Conservation (phyloP, 37 sponge, comb jelly and placozoan species). For the Bolinopsis microptera region DNA sequence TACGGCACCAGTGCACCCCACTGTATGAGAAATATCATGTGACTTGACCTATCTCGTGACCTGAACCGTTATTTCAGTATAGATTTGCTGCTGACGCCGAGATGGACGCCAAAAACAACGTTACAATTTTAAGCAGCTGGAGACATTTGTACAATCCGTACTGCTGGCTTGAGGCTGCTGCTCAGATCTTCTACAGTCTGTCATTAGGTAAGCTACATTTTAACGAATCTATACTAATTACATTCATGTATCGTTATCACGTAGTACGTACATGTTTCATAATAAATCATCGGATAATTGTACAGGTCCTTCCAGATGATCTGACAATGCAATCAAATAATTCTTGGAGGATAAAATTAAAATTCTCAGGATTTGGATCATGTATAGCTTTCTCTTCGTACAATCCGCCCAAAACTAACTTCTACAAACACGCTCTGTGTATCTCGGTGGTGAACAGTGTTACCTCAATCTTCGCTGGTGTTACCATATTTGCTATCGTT, state of each 20-base stretch:
- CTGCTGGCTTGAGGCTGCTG: slow-evolving; percentile 95
- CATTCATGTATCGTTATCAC: not conserved
- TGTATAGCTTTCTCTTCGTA: slow-evolving; percentile 88
- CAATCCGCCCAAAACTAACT: slow-evolving; percentile 74
- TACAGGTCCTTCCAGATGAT: no score
- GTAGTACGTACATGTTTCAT: not conserved
- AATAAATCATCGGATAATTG: no score
- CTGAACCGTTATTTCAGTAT: not conserved
- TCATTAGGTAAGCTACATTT: slow-evolving; percentile 76
- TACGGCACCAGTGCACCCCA: no score
- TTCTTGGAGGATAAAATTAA: no score
- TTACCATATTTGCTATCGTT: slow-evolving; percentile 86
- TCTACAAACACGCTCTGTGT: slow-evolving; percentile 75
- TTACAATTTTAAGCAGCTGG: no score
- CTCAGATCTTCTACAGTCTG: slow-evolving; percentile 95
- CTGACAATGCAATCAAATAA: no score
- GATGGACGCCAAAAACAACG: not conserved
- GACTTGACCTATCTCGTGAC: no score
- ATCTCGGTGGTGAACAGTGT: slow-evolving; percentile 83
- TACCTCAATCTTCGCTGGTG: slow-evolving; percentile 84
- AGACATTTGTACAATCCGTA: slow-evolving; percentile 66
- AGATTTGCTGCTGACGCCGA: not conserved
- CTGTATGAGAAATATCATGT: no score
- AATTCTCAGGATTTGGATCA: slow-evolving; percentile 84
- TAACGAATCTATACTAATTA: not conserved